Conservation (phyloP, 2,113 vertebrate species). For the Hippocampus comes region DNA sequence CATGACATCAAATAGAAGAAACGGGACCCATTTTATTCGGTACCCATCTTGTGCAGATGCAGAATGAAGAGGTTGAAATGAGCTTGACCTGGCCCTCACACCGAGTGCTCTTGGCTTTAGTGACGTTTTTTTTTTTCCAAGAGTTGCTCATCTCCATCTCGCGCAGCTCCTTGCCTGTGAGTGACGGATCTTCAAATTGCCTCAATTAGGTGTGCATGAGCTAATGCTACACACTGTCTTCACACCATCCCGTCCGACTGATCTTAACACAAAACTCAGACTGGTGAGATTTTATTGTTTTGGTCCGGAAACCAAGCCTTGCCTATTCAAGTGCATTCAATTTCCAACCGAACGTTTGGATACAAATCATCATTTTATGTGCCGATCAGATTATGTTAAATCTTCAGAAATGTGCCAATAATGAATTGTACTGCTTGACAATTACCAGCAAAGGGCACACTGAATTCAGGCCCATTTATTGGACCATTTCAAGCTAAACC, state of each 20-base stretch:
- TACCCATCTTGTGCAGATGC: background rate
- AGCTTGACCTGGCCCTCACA: conserved; percentile 16
- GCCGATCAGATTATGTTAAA: no score
- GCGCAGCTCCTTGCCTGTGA: conserved; percentile 34
- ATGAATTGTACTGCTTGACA: no score
- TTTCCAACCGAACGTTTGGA: background rate
- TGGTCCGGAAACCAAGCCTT: background rate
- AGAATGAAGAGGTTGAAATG: conserved; percentile 4
- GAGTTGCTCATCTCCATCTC: conserved; percentile 8
- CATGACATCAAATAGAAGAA: background rate
- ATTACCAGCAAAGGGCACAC: no score
- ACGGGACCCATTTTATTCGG: background rate
- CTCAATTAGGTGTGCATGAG: conserved; percentile 56
- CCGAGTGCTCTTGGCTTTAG: conserved; percentile 20
- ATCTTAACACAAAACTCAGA: conserved; percentile 11
- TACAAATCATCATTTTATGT: background rate
- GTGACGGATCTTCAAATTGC: conserved; percentile 60
- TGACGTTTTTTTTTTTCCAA: conserved; percentile 15
- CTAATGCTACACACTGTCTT: conserved; percentile 14
- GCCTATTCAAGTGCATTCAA: background rate
- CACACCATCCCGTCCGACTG: conserved; percentile 35
- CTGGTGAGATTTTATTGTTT: background rate
- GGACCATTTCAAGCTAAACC: no score
- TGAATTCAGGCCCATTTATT: no score
- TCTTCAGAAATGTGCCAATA: no score